Evolutionary conservation across 2,888 invertebrate species (phyloP).

Genomic region (Nineta flava): DNA sequence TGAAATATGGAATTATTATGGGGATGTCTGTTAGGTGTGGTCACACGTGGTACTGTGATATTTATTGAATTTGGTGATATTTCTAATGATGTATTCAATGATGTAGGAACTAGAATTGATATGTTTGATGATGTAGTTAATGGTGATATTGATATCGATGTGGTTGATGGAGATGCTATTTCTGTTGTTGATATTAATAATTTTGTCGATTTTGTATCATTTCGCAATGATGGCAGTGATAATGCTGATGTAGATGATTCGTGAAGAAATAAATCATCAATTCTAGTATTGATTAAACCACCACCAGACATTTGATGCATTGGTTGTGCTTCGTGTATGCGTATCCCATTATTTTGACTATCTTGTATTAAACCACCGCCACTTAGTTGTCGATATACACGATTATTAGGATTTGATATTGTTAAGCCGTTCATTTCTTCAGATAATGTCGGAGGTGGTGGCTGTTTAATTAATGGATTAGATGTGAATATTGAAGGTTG

Average conservation of each 20-base stretch:
- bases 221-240: background rate
- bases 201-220: background rate
- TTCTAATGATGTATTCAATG: background rate
- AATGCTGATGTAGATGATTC: background rate
- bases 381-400: constrained; percentile 2
- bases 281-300: constrained; percentile 18
- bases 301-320: constrained; percentile 22
- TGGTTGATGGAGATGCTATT: background rate
- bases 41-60: background rate
- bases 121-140: background rate
- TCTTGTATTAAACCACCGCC: constrained; percentile 2
- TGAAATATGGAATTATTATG: no score
- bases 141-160: background rate
- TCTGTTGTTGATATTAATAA: background rate
- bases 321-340: background rate
- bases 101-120: background rate
- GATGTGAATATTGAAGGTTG: background rate
- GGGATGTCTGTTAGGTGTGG: no score
- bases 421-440: background rate
- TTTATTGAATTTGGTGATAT: background rate
- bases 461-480: background rate
- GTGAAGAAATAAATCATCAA: background rate
- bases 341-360: background rate
- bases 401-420: background rate
- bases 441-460: background rate